Percentiles rank a stretch among this genome's conserved stretches.
phyloP scores from a whole-genome alignment of 1,140 invertebrate species.

The Mya arenaria region DNA sequence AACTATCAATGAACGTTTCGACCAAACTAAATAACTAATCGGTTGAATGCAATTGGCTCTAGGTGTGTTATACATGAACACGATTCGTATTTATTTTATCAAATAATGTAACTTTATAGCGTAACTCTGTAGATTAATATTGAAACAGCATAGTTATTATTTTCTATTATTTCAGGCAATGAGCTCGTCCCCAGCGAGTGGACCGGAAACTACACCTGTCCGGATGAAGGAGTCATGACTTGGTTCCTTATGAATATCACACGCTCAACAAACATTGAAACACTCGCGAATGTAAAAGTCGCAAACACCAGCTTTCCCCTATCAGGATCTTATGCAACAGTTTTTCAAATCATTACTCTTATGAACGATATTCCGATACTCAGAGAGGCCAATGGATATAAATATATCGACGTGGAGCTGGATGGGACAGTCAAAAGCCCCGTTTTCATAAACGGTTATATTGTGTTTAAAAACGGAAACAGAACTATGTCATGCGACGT shows the following conservation, averaged over 20 bases:
- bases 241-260: slow-evolving; percentile 48
- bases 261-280: slow-evolving; percentile 40
- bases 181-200: slow-evolving; percentile 45
- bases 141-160: no score
- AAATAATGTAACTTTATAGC: no score
- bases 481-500: not conserved
- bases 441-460: slow-evolving; percentile 32
- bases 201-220: slow-evolving; percentile 50
- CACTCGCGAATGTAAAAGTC: slow-evolving; percentile 14
- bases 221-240: slow-evolving; percentile 4
- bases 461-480: slow-evolving; percentile 17
- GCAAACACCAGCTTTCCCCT: slow-evolving; percentile 10
- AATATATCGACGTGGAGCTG: slow-evolving; percentile 34
- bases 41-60: no score
- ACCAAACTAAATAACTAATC: no score
- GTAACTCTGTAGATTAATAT: no score
- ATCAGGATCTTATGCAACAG: slow-evolving; percentile 31
- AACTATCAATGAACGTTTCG: no score
- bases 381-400: not conserved
- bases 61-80: no score
- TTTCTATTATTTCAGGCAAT: not conserved
- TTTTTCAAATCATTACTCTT: slow-evolving; percentile 17
- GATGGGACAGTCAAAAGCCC: slow-evolving; percentile 15
- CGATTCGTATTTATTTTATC: no score
- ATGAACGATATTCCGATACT: not conserved